Percentiles rank a stretch among this genome's conserved stretches.
Evolutionary conservation across 2,888 invertebrate species (phyloP).

Genomic region (Polydrusus pterygomalis): DNA sequence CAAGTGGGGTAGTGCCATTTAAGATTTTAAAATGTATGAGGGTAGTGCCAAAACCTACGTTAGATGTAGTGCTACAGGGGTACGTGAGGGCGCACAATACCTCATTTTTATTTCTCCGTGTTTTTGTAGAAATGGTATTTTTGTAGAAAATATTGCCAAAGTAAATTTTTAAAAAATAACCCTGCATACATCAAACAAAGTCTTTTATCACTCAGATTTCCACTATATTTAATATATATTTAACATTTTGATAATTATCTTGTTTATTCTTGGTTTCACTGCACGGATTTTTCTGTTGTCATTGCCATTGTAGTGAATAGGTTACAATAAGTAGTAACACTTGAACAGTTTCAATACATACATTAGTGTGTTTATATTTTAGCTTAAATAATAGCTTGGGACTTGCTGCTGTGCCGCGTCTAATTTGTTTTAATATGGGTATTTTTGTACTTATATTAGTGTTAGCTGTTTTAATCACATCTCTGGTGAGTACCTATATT

Average conservation of each 20-base stretch:
- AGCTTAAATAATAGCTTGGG: not conserved
- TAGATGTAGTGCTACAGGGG: too few relatives aligned
- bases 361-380: not conserved
- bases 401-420: not conserved
- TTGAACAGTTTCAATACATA: not conserved
- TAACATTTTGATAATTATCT: constrained; percentile 25
- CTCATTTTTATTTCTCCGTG: too few relatives aligned
- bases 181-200: not conserved
- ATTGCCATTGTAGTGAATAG: constrained; percentile 11
- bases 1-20: too few relatives aligned
- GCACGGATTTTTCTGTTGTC: constrained; percentile 2
- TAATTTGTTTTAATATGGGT: not conserved
- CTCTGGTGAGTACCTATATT: constrained; percentile 1
- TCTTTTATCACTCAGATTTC: not conserved
- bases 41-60: too few relatives aligned
- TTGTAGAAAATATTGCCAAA: too few relatives aligned
- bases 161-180: not conserved
- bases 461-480: not conserved
- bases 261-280: constrained; percentile 19
- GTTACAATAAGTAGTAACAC: constrained; percentile 9
- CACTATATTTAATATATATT: constrained; percentile 23
- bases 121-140: too few relatives aligned
- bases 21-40: too few relatives aligned
- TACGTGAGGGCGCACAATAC: too few relatives aligned
- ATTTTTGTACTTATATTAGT: not conserved